Evolutionary conservation across 1,140 invertebrate genomes (phyloP).

Genomic region (Dryas iulia): DNA sequence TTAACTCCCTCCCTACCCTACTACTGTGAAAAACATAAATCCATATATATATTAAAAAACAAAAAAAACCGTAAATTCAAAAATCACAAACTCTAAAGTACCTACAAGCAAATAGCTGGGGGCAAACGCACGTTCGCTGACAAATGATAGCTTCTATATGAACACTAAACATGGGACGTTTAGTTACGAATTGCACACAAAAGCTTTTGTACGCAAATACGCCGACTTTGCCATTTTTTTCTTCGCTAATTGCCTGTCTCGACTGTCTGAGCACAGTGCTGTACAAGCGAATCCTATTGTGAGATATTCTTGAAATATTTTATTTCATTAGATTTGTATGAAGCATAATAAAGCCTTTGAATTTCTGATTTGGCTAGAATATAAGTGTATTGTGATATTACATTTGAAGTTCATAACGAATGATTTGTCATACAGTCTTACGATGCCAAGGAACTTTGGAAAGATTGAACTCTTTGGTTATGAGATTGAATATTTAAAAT

Average conservation of each 20-base stretch:
- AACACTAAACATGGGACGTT: conserved; percentile 19
- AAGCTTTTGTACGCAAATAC: conserved; percentile 20
- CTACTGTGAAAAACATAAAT: too few species aligned
- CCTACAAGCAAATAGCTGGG: conserved; percentile 15
- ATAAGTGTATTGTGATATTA: neutral
- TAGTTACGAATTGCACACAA: conserved; percentile 19
- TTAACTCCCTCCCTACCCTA: too few species aligned
- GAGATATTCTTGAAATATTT: neutral
- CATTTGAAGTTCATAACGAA: neutral
- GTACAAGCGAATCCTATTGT: neutral
- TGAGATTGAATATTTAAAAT: too few species aligned
- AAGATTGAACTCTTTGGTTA: neutral
- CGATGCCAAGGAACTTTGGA: neutral
- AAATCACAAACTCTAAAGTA: neutral
- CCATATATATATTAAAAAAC: too few species aligned
- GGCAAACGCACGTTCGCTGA: conserved; percentile 23
- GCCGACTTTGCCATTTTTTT: conserved; percentile 11
- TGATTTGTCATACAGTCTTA: neutral
- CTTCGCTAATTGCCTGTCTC: conserved; percentile 18
- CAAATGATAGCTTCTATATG: conserved; percentile 22
- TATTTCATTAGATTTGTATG: neutral
- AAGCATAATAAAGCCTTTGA: neutral
- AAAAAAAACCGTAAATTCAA: too few species aligned
- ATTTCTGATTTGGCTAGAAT: neutral
- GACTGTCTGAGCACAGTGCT: conserved; percentile 4